These are phyloP conservation scores for Pristiophorus japonicus DNA, from an alignment of 2,113 vertebrate species.

Conservation along the genomic window DNA sequence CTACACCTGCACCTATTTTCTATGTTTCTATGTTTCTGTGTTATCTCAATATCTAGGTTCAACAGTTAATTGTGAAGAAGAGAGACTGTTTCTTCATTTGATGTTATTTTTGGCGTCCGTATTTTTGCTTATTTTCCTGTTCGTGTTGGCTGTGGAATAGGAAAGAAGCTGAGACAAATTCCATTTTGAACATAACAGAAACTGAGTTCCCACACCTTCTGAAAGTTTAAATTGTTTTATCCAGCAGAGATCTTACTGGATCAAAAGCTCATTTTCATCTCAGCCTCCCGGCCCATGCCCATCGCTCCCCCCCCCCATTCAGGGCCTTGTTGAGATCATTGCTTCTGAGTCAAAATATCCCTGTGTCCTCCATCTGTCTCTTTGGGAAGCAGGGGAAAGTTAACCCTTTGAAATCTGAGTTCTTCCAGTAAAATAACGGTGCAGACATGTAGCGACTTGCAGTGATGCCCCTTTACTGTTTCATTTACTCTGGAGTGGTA, in stretches of 20 bases:
- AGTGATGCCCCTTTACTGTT: background rate
- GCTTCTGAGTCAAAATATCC: background rate
- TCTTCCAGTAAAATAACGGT: background rate
- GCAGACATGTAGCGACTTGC: background rate
- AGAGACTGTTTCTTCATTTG: background rate
- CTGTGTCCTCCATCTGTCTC: background rate
- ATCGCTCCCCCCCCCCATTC: background rate
- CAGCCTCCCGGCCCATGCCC: background rate
- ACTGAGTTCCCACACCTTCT: background rate
- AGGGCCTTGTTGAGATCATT: background rate
- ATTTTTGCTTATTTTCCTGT: background rate
- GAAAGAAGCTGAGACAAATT: background rate
- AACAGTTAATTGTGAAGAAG: background rate
- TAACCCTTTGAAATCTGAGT: background rate
- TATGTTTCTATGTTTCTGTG: too few relatives aligned
- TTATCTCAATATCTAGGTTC: background rate
- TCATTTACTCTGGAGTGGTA: background rate
- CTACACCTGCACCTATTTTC: too few relatives aligned
- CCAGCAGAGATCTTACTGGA: background rate
- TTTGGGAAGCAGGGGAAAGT: background rate
- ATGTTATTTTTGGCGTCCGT: slow-evolving; percentile 16
- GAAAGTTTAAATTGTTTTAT: background rate
- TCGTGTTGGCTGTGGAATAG: background rate
- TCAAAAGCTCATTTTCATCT: background rate
- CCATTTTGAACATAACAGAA: background rate